A percentile compares a stretch with the other conserved stretches of the same genome.
phyloP scores from a whole-genome alignment of 2,113 vertebrate species.

The Calidris pugnax region DNA sequence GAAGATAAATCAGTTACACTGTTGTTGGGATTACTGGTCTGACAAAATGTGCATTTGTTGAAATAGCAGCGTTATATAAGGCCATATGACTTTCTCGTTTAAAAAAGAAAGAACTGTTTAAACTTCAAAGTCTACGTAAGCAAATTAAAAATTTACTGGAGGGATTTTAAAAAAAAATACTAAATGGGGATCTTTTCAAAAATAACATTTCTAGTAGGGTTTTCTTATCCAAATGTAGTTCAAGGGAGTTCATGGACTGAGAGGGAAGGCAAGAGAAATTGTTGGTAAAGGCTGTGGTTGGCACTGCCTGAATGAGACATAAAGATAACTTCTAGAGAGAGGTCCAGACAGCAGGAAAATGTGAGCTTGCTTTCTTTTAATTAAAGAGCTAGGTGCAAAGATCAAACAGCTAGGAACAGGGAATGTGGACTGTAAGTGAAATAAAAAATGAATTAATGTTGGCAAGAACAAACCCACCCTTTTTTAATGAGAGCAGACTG shows the following conservation, averaged over 20 bases:
- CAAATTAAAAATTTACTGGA: background rate
- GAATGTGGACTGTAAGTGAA: background rate
- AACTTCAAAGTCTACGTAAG: background rate
- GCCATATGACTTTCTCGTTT: background rate
- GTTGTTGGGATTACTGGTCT: background rate
- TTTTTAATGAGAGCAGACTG: slow-evolving; percentile 14
- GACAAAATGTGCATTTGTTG: background rate
- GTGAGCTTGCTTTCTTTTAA: background rate
- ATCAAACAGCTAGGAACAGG: slow-evolving; percentile 25
- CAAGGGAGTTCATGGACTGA: background rate
- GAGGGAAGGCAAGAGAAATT: background rate
- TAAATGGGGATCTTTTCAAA: background rate
- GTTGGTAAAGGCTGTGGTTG: background rate
- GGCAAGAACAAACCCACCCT: background rate
- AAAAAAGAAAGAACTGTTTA: background rate
- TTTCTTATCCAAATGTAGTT: background rate
- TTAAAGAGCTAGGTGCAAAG: slow-evolving; percentile 38
- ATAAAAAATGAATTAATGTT: background rate
- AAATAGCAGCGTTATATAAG: background rate
- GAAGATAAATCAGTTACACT: background rate
- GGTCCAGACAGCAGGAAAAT: background rate
- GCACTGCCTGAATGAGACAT: background rate
- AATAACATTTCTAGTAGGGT: background rate
- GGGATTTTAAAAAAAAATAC: background rate
- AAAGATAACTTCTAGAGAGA: background rate